Evolutionary conservation across 2,113 vertebrate genomes (phyloP), one percentile per base, ranked within the genome.

Genomic region (Pedionomus torquatus): DNA sequence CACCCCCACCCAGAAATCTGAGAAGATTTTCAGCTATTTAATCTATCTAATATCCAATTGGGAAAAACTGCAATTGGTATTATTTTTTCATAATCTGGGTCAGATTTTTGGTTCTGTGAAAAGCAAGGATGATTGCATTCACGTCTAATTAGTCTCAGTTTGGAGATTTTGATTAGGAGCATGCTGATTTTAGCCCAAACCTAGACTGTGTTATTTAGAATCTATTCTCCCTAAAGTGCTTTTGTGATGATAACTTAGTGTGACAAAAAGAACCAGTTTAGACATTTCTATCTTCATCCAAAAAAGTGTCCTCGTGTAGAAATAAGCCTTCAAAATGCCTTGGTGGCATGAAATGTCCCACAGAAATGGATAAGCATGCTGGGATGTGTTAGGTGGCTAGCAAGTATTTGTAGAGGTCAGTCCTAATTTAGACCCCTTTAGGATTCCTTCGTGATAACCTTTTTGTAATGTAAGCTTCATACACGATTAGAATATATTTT

Each of bases 241-340:
- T 95, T 89, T 74, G 28, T 95, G 94, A 97, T 58, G 90, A n/a
- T 92, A 94, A 94, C n/a, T 23, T 72, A 16, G 12, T 77, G 41
- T 94, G 91, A 94, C 92, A 92, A 96, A 90, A 94, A 84, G 57
- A 95, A 89, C 49, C 49, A 70, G 78, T 80, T 92, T 79, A 94
- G 69, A 87, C 33, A 72, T 93, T 89, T 94, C 66, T 87, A 13
- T 87, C 80, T 77, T 79, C 17, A 76, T 79, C 39, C 44, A 55
- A 84, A 95, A 79, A 57, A 51, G 11, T 82, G 41, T 82, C 23
- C 41, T 90, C 41, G 17, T 57, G 17, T 77, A 85, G 44, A 80
- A 96, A 83, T 65, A 79, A 94, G 11, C 11, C 48, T 90, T 90
- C 76, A 87, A 93, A 87, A 80, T 72, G 4, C 65, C 54, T 83